Evolutionary conservation across 1,140 invertebrate species (phyloP).

Genomic region (Drosophila eugracilis): DNA sequence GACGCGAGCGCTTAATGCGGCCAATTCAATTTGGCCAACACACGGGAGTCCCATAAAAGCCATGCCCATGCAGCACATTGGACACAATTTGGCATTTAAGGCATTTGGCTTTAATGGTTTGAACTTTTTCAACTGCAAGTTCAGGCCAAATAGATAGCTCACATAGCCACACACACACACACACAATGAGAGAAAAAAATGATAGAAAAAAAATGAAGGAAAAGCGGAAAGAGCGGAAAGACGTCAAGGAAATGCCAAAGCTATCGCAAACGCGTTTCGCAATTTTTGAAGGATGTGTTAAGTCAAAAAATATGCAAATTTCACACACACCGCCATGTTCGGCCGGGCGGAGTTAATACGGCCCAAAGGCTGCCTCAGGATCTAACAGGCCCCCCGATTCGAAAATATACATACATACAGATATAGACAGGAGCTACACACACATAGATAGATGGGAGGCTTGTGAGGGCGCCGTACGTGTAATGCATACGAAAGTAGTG

Average conservation of each 20-base stretch:
- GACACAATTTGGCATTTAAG: conserved; percentile 44
- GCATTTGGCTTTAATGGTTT: conserved; percentile 42
- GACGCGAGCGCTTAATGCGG: conserved; percentile 44
- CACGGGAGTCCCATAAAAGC: conserved; percentile 52
- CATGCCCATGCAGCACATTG: conserved; percentile 15
- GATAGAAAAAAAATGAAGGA: conserved; percentile 20
- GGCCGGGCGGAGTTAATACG: conserved; percentile 68
- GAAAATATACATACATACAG: background rate
- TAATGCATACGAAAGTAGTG: conserved; percentile 82
- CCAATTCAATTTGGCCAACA: conserved; percentile 70
- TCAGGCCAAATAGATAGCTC: conserved; percentile 22
- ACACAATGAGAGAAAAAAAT: background rate
- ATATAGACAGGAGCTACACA: conserved; percentile 1
- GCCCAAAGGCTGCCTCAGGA: conserved; percentile 51
- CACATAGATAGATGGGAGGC: conserved; percentile 22
- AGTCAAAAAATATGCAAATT: conserved; percentile 83
- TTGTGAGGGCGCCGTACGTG: conserved; percentile 64
- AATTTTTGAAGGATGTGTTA: conserved; percentile 83
- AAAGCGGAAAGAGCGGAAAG: conserved; percentile 62
- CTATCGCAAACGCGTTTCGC: conserved; percentile 81
- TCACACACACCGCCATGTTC: conserved; percentile 34
- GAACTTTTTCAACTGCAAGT: conserved; percentile 35
- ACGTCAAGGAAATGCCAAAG: conserved; percentile 81
- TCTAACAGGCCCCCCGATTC: conserved; percentile 8
- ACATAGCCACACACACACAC: too few relatives aligned